Base-by-base conservation (phyloP, 2,113 vertebrate genomes). In the Sylvicapra grimmia region DNA sequence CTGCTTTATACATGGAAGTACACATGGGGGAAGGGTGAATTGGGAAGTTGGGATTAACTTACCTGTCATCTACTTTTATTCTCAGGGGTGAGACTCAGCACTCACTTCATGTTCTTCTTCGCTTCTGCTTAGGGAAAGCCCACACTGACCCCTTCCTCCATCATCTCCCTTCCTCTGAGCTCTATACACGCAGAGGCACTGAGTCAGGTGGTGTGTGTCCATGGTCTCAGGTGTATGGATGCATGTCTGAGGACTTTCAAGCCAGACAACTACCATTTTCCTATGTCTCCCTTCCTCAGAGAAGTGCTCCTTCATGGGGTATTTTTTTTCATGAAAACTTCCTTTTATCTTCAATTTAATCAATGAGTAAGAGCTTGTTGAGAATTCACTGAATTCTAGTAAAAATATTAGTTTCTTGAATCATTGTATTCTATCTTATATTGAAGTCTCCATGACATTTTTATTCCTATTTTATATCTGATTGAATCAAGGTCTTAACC, bases 321-420 rank as follows among this genome's bases (percentile, higher is more conserved):
- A 10, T n/a, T 75, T 91, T 82, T 90, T 51, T 54, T 88, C 72
- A 58, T 18, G 31, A 27, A 68, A 96, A 53, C 40, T 65, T 93
- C 23, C 44, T 87, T 89, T 85, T 40, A 65, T 86, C 40, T 59
- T 91, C n/a, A 54, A 2, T 10, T 72, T 49, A 49, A 49, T 31
- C 79, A 29, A 4, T 86, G 4, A 92, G 49, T 27, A 59, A 33
- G 47, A 86, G 65, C 58, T 92, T 44, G 10, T 40, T 92, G 47
- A 75, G 84, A 86, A 89, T 49, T 11, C 15, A 27, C 23, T 49
- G 16, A 16, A 89, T 56, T 63, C 94, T 79, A 72, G 19, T 49
- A 7, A 36, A 13, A 14, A 1, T 44, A 5, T 40, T 92, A 15
- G 53, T 33, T 75, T 33, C 33, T 29, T 36, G 12, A 88, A 86